Percentiles rank a stretch among this genome's conserved stretches.
phyloP scores from a whole-genome alignment of 2,797 vertebrate species.

The Cossypha niveicapilla region DNA sequence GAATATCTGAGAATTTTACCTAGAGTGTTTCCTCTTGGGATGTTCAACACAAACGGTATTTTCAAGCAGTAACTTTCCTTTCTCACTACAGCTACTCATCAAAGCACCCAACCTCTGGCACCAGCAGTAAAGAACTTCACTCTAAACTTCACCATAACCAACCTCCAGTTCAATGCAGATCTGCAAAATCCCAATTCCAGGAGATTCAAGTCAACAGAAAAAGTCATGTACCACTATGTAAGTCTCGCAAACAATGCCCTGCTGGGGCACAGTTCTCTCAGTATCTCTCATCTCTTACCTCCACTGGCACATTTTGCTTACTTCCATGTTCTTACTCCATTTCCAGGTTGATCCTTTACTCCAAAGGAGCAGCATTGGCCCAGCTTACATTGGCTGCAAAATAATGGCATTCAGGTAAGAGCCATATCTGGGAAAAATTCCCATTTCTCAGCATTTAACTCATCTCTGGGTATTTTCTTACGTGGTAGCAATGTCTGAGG shows the following conservation, averaged over 20 bases:
- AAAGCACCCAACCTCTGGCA: neutral
- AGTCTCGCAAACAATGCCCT: neutral
- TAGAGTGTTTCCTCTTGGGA: no score
- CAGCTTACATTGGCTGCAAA: constrained; percentile 54
- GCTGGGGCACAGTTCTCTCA: neutral
- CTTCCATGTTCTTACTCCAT: neutral
- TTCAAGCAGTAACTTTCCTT: neutral
- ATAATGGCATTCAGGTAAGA: constrained; percentile 60
- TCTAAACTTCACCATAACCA: constrained; percentile 44
- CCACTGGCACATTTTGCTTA: neutral
- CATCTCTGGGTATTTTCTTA: neutral
- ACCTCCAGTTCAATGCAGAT: constrained; percentile 41
- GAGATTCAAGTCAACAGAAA: constrained; percentile 28
- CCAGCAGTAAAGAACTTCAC: constrained; percentile 21
- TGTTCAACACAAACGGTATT: neutral
- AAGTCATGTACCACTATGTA: constrained; percentile 24
- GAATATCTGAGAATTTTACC: neutral
- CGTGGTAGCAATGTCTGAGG: fast-evolving
- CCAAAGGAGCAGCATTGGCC: constrained; percentile 50
- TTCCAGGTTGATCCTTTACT: constrained; percentile 55
- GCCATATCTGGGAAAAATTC: neutral
- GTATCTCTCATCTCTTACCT: neutral
- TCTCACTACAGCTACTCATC: neutral
- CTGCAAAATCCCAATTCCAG: neutral
- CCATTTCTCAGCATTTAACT: neutral